These are phyloP conservation scores for Columba livia DNA, from an alignment of 2,113 vertebrate genomes.

Conservation along the genomic window DNA sequence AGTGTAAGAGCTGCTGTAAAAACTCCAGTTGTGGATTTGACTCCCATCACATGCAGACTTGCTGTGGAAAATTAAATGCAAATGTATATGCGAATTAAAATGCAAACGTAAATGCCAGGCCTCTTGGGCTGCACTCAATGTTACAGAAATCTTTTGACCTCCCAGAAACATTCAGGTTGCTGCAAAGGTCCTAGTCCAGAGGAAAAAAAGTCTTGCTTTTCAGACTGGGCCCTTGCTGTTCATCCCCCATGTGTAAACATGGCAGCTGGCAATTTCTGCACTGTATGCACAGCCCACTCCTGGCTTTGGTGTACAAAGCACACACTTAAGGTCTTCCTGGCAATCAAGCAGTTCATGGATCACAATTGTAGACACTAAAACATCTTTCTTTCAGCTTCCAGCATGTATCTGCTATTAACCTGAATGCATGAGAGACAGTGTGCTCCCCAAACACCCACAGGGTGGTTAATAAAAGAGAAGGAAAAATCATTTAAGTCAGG, in stretches of 20 bases:
- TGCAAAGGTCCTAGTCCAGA: not conserved
- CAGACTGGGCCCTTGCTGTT: not conserved
- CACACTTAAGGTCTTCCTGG: not conserved
- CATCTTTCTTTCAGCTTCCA: not conserved
- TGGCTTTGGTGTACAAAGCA: not conserved
- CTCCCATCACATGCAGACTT: not conserved
- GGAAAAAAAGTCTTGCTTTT: not conserved
- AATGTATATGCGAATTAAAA: constrained; percentile 34
- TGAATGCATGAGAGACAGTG: not conserved
- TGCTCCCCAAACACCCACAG: not conserved
- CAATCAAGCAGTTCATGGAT: not conserved
- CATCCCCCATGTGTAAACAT: not conserved
- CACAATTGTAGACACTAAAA: not conserved
- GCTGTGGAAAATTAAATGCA: not conserved
- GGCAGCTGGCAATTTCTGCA: not conserved
- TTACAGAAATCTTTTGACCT: constrained; percentile 10
- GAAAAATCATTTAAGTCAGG: not conserved
- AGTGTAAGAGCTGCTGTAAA: not conserved
- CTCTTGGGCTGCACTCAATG: not conserved
- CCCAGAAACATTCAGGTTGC: not conserved
- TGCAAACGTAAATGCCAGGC: constrained; percentile 25
- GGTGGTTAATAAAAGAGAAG: not conserved
- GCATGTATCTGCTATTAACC: not conserved
- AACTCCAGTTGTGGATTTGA: not conserved
- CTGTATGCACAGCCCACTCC: not conserved